A percentile compares a stretch with the other conserved stretches of the same genome.
Evolutionary conservation across 2,888 invertebrate species (phyloP).

Genomic region (Thera obeliscata): DNA sequence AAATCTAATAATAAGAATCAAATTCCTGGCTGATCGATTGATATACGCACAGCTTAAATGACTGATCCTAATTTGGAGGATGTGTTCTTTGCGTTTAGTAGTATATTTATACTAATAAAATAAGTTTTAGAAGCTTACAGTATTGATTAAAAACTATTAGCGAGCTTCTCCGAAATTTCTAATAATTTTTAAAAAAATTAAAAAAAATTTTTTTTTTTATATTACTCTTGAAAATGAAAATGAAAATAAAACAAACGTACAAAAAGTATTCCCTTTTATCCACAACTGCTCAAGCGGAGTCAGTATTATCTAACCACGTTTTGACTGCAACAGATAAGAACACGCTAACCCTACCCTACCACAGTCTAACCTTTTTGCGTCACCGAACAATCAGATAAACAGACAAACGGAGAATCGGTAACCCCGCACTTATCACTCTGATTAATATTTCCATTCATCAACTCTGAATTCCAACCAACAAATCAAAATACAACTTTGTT

Average conservation of each 20-base stretch:
- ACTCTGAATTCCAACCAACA: conserved; percentile 46
- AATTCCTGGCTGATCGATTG: too few species aligned
- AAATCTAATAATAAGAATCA: too few species aligned
- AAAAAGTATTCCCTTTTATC: conserved; percentile 21
- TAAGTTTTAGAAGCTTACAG: too few species aligned
- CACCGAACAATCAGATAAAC: conserved; percentile 53
- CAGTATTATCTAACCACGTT: conserved; percentile 45
- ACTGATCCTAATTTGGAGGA: too few species aligned
- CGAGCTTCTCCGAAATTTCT: neutral
- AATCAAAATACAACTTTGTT: conserved; percentile 30
- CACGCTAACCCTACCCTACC: conserved; percentile 48
- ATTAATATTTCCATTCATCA: conserved; percentile 61
- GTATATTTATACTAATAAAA: too few species aligned
- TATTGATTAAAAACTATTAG: neutral
- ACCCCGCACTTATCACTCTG: conserved; percentile 53
- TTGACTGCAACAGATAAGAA: conserved; percentile 50
- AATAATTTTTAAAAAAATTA: too few species aligned
- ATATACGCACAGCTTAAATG: too few species aligned
- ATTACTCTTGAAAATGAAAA: too few species aligned
- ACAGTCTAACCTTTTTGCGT: conserved; percentile 42
- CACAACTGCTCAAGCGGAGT: conserved; percentile 31
- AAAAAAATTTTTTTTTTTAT: too few species aligned
- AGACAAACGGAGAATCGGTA: conserved; percentile 48
- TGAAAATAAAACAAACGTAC: neutral
- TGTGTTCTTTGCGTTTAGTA: too few species aligned